Conservation (phyloP, 1,140 invertebrate genomes). For the Ostrea edulis region DNA sequence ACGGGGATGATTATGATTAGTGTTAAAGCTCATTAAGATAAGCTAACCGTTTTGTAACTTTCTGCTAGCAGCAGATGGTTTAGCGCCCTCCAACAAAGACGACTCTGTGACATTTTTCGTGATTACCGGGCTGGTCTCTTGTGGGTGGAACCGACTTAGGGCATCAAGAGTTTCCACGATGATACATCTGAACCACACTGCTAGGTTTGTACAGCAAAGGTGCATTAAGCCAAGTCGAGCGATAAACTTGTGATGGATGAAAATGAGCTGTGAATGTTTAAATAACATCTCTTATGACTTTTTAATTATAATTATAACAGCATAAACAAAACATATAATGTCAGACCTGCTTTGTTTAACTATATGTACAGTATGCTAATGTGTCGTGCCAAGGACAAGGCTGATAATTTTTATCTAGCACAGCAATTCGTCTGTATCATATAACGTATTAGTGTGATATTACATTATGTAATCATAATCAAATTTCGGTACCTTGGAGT, state of each 20-base stretch:
- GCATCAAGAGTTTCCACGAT: conserved; percentile 68
- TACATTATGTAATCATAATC: too few relatives aligned
- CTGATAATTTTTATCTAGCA: too few relatives aligned
- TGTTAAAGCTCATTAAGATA: neutral
- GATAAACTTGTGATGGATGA: conserved; percentile 82
- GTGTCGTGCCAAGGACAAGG: too few relatives aligned
- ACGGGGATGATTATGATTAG: neutral
- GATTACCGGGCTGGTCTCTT: neutral
- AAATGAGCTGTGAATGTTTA: neutral
- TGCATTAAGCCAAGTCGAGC: conserved; percentile 98
- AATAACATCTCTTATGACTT: neutral
- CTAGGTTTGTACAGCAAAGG: conserved; percentile 96
- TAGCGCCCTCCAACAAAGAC: neutral
- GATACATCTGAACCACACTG: conserved; percentile 84
- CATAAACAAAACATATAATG: too few relatives aligned
- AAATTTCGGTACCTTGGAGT: conserved; percentile 88
- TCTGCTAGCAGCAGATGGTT: neutral
- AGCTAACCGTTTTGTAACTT: neutral
- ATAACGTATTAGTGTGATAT: too few relatives aligned
- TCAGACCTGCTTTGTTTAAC: too few relatives aligned
- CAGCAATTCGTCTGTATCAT: too few relatives aligned
- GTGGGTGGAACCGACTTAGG: conserved; percentile 45
- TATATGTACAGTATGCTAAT: too few relatives aligned
- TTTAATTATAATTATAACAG: too few relatives aligned
- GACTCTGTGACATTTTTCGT: neutral